phyloP scores from a whole-genome alignment of 92 coral and sea anemone genomes.

The Diadumene lineata region DNA sequence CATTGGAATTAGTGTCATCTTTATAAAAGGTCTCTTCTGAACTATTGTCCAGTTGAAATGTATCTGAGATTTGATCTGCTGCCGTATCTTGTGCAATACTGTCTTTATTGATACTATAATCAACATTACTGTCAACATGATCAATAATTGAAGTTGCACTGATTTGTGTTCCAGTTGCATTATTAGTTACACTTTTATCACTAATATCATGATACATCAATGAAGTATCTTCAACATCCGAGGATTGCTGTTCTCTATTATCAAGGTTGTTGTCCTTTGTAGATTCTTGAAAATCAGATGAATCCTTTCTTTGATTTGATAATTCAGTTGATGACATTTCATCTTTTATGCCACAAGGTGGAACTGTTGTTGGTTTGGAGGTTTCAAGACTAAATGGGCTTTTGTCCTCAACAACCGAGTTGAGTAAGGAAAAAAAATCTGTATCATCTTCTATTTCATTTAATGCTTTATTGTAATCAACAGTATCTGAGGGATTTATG shows the following conservation, averaged over 20 bases:
- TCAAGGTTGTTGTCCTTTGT: background rate
- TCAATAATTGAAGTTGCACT: background rate
- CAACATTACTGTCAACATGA: background rate
- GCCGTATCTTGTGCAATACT: background rate
- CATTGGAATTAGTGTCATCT: background rate
- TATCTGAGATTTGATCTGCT: background rate
- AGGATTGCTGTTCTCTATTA: background rate
- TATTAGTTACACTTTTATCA: background rate
- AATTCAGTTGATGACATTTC: slow-evolving; percentile 7
- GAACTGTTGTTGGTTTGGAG: slow-evolving; percentile 5
- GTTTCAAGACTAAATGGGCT: slow-evolving; percentile 9
- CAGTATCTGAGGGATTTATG: background rate
- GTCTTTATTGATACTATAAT: background rate
- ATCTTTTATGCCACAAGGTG: background rate
- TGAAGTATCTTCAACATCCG: background rate
- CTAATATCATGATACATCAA: background rate
- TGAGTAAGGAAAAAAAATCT: slow-evolving; percentile 21
- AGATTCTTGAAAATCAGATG: background rate
- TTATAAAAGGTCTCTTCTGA: background rate
- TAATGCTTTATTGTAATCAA: background rate
- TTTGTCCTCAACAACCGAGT: slow-evolving; percentile 24
- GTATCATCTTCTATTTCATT: slow-evolving; percentile 11
- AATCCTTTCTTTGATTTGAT: background rate
- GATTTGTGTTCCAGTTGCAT: background rate
- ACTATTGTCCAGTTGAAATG: background rate